These are phyloP conservation scores for Rapana venosa DNA, from an alignment of 2,888 invertebrate genomes.

Conservation along the genomic window DNA sequence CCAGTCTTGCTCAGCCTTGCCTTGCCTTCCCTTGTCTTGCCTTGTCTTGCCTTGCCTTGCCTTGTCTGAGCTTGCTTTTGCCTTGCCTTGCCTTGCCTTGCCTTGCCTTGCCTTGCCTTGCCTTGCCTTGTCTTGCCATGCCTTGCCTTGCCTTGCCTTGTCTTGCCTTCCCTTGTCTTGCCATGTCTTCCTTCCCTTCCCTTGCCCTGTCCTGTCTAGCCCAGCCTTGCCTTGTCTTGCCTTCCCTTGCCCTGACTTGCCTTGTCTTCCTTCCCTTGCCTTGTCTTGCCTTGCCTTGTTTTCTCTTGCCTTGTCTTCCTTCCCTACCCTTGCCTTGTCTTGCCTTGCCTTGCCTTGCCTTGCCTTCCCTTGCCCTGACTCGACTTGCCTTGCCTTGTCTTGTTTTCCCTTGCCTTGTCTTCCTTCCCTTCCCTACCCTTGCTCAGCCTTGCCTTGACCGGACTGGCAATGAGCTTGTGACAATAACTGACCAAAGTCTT, in stretches of 20 bases:
- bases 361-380: conserved; percentile 27
- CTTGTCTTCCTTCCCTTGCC: conserved; percentile 25
- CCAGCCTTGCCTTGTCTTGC: conserved; percentile 13
- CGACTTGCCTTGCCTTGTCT: conserved; percentile 34
- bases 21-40: conserved; percentile 26
- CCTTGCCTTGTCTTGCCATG: too few relatives aligned
- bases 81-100: too few relatives aligned
- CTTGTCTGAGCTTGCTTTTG: neutral
- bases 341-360: conserved; percentile 40
- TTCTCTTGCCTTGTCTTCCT: conserved; percentile 9
- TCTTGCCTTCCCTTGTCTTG: too few relatives aligned
- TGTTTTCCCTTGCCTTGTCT: conserved; percentile 29
- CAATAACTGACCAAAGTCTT: too few relatives aligned
- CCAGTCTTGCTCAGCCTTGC: neutral
- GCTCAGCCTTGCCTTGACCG: too few relatives aligned
- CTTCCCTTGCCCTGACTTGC: neutral
- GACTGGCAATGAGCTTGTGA: too few relatives aligned
- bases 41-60: too few relatives aligned
- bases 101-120: too few relatives aligned
- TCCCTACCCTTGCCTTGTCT: conserved; percentile 19
- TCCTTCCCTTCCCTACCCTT: too few relatives aligned
- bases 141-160: too few relatives aligned
- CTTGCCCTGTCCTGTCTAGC: neutral
- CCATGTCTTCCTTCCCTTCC: neutral
- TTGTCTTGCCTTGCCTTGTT: conserved; percentile 37